Evolutionary conservation across 2,797 vertebrate genomes (phyloP).

Genomic region (Cercopithecus hamlyni): DNA sequence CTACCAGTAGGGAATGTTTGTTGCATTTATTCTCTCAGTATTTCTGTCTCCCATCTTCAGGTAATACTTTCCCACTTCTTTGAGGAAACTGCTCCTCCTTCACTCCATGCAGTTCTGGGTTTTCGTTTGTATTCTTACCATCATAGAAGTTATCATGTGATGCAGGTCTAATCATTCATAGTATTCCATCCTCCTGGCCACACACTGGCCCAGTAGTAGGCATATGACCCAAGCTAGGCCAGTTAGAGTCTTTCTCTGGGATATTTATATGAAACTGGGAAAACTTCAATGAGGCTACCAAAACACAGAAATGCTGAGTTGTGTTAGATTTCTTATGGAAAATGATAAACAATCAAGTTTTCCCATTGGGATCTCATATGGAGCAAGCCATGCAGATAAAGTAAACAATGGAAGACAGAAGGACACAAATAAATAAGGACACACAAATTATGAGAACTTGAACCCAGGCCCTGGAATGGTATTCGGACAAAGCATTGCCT

Average conservation of each 20-base stretch:
- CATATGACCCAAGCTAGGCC: neutral
- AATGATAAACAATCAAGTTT: neutral
- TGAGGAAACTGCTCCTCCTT: neutral
- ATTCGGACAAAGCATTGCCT: neutral
- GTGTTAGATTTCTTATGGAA: slow-evolving; percentile 18
- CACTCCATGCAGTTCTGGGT: neutral
- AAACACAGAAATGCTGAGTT: neutral
- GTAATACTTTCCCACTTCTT: neutral
- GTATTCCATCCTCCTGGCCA: neutral
- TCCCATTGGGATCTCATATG: neutral
- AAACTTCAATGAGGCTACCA: neutral
- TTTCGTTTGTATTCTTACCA: neutral
- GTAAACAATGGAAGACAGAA: neutral
- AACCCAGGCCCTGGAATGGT: neutral
- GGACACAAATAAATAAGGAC: neutral
- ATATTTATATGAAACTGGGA: slow-evolving; percentile 3
- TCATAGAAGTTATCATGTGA: neutral
- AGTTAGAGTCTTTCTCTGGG: neutral
- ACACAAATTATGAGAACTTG: neutral
- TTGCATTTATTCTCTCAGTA: neutral
- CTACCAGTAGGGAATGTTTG: neutral
- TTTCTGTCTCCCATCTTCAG: neutral
- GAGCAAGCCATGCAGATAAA: neutral
- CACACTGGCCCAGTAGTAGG: neutral
- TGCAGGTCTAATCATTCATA: neutral